Evolutionary conservation across 2,113 vertebrate species (phyloP).

Genomic region (Rhinopomastus cyanomelas): DNA sequence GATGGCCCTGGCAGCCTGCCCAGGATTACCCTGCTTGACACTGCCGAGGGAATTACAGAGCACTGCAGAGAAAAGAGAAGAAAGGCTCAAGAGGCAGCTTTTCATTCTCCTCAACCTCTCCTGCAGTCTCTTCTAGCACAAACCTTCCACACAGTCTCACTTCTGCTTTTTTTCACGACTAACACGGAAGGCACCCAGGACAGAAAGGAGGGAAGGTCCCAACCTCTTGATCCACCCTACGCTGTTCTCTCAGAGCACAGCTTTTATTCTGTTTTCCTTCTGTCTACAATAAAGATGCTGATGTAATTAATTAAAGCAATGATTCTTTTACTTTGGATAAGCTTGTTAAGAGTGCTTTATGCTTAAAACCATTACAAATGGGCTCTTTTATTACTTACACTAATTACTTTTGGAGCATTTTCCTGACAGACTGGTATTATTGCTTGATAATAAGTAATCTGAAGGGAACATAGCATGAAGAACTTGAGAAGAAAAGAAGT

Average conservation of each 20-base stretch:
- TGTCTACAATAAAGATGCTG: background rate
- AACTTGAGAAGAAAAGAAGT: background rate
- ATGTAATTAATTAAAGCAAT: constrained; percentile 18
- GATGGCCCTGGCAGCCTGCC: background rate
- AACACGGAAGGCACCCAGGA: background rate
- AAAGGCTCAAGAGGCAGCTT: background rate
- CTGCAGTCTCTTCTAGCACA: background rate
- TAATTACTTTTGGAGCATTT: background rate
- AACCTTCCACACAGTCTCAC: background rate
- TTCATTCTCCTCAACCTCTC: background rate
- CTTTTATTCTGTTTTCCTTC: background rate
- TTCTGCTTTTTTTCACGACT: background rate
- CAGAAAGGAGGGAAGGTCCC: background rate
- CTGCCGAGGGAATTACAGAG: background rate
- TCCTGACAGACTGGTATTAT: background rate
- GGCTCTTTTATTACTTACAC: background rate
- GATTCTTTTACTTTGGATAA: constrained; percentile 1
- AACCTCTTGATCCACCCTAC: background rate
- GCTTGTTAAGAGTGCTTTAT: constrained; percentile 8
- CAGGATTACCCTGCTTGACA: background rate
- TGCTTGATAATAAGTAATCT: background rate
- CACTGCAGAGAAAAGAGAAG: rapidly evolving
- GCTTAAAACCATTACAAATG: background rate
- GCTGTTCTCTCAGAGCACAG: background rate
- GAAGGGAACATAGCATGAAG: background rate